Conservation (phyloP, 2,888 invertebrate species). For the Phania funesta region DNA sequence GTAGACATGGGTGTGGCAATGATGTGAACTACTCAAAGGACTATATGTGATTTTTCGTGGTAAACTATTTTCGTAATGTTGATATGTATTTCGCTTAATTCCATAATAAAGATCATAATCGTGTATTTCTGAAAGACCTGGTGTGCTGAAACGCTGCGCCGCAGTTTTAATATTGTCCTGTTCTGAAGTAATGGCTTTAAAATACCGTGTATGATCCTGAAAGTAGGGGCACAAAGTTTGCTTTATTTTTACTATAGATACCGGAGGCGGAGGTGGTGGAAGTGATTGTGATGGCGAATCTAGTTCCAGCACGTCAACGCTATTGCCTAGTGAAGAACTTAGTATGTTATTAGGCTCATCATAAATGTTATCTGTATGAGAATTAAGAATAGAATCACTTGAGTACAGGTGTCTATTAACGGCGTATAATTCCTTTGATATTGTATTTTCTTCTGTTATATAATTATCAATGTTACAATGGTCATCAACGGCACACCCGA, state of each 20-base stretch:
- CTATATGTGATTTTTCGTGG: constrained; percentile 78
- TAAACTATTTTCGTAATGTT: constrained; percentile 71
- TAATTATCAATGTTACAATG: constrained; percentile 44
- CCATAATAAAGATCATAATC: constrained; percentile 80
- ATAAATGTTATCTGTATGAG: constrained; percentile 79
- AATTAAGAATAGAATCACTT: constrained; percentile 79
- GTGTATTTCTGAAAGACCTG: constrained; percentile 78
- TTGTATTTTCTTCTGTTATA: constrained; percentile 67
- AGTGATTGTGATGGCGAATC: constrained; percentile 73
- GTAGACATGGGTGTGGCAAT: constrained; percentile 75
- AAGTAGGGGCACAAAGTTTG: constrained; percentile 77
- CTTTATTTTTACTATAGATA: constrained; percentile 74
- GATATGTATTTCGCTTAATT: constrained; percentile 72
- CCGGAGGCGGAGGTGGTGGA: constrained; percentile 75
- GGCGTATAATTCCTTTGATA: constrained; percentile 76
- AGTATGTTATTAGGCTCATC: constrained; percentile 80
- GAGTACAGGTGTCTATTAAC: constrained; percentile 78
- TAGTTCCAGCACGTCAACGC: constrained; percentile 75
- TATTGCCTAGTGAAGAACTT: constrained; percentile 77
- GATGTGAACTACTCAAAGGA: constrained; percentile 77
- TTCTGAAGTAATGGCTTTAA: constrained; percentile 78
- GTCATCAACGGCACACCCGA: constrained; percentile 27
- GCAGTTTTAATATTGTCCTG: constrained; percentile 77
- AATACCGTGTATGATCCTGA: constrained; percentile 78
- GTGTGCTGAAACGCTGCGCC: constrained; percentile 76